These are phyloP conservation scores for Tamias sibiricus DNA, from an alignment of 2,113 vertebrate genomes.

Conservation along the genomic window DNA sequence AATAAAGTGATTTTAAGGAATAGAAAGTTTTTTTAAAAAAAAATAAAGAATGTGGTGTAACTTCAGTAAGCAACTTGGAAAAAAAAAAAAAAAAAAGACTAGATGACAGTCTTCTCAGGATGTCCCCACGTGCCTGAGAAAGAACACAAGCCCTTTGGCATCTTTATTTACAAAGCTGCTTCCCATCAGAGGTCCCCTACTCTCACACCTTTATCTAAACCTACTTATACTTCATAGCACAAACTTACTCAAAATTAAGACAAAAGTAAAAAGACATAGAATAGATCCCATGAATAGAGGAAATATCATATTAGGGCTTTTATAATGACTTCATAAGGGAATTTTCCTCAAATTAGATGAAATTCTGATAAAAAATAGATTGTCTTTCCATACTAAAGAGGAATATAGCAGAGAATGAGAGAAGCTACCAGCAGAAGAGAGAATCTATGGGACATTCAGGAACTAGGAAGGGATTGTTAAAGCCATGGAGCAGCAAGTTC, in stretches of 20 bases:
- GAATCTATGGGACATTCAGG: not conserved
- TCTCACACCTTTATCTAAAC: not conserved
- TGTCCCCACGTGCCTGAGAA: not conserved
- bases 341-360: not conserved
- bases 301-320: not conserved
- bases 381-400: not conserved
- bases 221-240: not conserved
- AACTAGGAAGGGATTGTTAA: not conserved
- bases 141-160: too few species aligned
- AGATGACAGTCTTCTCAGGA: not conserved
- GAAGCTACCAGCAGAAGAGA: not conserved
- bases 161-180: not conserved
- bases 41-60: not conserved
- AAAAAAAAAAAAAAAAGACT: too few species aligned
- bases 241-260: not conserved
- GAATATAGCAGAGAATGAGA: not conserved
- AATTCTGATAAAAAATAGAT: not conserved
- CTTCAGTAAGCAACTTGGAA: not conserved
- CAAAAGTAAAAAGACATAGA: not conserved
- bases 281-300: not conserved
- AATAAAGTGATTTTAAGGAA: not conserved
- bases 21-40: not conserved
- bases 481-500: not conserved
- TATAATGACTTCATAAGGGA: not conserved
- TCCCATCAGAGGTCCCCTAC: not conserved